phyloP scores from a whole-genome alignment of 2,797 vertebrate species.

The Acipenser transmontanus region DNA sequence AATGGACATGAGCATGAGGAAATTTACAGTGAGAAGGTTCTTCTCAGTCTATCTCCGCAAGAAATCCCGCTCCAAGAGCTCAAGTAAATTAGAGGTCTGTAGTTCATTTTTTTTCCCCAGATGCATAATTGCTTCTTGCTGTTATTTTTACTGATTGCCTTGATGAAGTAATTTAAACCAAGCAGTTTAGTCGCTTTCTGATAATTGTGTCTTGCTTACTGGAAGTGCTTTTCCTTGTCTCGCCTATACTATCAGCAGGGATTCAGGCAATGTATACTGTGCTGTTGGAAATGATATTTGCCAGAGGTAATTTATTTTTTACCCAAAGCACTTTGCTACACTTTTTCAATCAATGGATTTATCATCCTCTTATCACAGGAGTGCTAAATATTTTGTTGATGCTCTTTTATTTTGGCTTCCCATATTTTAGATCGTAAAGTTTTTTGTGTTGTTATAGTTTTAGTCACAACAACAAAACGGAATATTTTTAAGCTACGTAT shows the following conservation, averaged over 20 bases:
- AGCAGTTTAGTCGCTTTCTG: not conserved
- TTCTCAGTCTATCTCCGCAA: conserved; percentile 91
- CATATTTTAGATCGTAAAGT: no score
- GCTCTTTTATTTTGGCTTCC: no score
- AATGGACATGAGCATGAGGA: conserved; percentile 88
- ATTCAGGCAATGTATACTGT: not conserved
- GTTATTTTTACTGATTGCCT: not conserved
- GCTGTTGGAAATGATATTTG: not conserved
- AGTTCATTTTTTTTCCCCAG: not conserved
- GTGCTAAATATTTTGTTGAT: no score
- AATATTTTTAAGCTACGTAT: no score
- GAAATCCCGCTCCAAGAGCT: conserved; percentile 82
- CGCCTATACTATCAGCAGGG: not conserved
- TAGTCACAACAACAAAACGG: no score
- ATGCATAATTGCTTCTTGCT: not conserved
- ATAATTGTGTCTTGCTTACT: not conserved
- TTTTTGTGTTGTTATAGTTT: no score
- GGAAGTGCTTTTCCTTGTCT: not conserved
- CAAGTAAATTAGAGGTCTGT: conserved; percentile 80
- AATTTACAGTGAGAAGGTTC: conserved; percentile 94
- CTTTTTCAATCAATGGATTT: no score
- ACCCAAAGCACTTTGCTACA: no score
- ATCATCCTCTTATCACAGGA: no score
- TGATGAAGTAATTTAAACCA: not conserved
- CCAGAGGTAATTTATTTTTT: not conserved